Percentiles rank a stretch among this genome's conserved stretches.
phyloP scores from a whole-genome alignment of 1,140 invertebrate species.

The Asbolus verrucosus region DNA sequence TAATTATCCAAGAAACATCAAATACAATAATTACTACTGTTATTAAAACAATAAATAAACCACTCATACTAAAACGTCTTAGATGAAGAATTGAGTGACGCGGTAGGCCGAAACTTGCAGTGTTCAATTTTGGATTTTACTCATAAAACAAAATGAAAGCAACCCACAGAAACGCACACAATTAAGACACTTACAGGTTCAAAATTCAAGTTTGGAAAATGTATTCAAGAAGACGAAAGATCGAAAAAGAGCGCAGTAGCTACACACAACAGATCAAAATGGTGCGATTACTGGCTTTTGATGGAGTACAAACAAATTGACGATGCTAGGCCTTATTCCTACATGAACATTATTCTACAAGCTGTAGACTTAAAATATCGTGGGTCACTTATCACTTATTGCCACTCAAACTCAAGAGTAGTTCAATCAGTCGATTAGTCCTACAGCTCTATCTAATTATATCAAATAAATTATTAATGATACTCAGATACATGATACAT shows the following conservation, averaged over 20 bases:
- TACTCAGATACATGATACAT: constrained; percentile 38
- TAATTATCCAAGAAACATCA: constrained; percentile 23
- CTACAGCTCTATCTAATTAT: constrained; percentile 45
- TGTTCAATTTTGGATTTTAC: constrained; percentile 2
- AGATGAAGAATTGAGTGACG: constrained; percentile 1
- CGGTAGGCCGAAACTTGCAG: background rate
- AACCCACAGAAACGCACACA: constrained; percentile 36
- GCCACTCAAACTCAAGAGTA: constrained; percentile 43
- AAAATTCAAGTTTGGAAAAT: constrained; percentile 2
- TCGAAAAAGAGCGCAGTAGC: constrained; percentile 3
- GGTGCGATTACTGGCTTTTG: constrained; percentile 8
- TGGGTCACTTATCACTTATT: constrained; percentile 40
- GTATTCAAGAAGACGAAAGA: constrained; percentile 18
- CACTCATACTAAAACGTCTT: constrained; percentile 24
- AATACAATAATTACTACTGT: constrained; percentile 24
- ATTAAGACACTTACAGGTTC: constrained; percentile 44
- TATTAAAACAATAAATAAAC: constrained; percentile 11
- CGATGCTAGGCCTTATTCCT: constrained; percentile 46
- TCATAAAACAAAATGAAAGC: constrained; percentile 12
- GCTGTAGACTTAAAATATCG: constrained; percentile 43
- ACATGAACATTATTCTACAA: constrained; percentile 40
- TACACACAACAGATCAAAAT: constrained; percentile 9
- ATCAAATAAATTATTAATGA: constrained; percentile 48
- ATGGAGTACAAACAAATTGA: constrained; percentile 46
- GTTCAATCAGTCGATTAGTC: constrained; percentile 45